Percentiles rank a stretch among this genome's conserved stretches.
Conservation (phyloP, 2,797 vertebrate species). For the Xenops minutus region DNA sequence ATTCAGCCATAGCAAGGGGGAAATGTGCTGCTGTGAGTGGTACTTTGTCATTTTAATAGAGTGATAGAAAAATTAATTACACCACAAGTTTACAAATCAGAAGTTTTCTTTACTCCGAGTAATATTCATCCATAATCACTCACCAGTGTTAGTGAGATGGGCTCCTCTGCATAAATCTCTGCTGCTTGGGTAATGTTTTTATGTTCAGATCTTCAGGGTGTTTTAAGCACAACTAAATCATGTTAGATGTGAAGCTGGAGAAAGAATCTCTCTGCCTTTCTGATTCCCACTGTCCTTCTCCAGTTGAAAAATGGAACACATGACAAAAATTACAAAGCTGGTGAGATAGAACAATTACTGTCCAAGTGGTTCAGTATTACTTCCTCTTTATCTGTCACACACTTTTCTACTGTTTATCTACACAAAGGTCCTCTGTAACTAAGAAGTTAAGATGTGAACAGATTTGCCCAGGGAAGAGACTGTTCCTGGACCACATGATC, state of each 20-base stretch:
- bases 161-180: background rate
- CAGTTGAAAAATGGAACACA: rapidly evolving
- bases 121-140: background rate
- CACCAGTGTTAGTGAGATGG: background rate
- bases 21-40: background rate
- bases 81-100: conserved; percentile 27
- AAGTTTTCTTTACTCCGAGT: conserved; percentile 6
- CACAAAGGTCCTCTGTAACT: background rate
- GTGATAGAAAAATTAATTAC: conserved; percentile 30
- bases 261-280: background rate
- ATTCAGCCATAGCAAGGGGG: background rate
- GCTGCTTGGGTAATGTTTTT: background rate
- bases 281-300: background rate
- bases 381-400: background rate
- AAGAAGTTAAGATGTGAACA: background rate
- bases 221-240: background rate
- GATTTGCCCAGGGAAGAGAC: background rate
- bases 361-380: background rate
- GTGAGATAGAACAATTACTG: background rate
- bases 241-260: background rate
- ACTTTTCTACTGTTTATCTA: background rate
- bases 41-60: conserved; percentile 49
- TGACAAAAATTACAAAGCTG: rapidly evolving
- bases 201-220: background rate
- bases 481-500: background rate